Percentiles rank a stretch among this genome's conserved stretches.
These are phyloP conservation scores for Drosophila emarginata DNA, from an alignment of 2,888 invertebrate species.

Conservation along the genomic window DNA sequence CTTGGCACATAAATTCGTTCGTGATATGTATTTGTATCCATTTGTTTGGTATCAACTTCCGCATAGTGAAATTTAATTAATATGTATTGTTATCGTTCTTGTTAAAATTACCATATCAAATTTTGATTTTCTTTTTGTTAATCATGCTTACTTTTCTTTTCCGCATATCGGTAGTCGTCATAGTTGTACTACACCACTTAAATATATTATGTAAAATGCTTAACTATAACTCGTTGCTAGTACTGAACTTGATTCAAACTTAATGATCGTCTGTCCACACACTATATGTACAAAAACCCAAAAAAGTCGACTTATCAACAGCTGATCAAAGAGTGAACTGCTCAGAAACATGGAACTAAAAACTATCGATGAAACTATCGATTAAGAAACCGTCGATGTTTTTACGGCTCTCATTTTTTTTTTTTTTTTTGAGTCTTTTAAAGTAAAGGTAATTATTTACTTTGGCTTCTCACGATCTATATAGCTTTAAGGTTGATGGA, in stretches of 20 bases:
- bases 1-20: background rate
- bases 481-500: too few species aligned
- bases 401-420: background rate
- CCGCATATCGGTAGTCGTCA: constrained; percentile 76
- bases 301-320: background rate
- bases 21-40: background rate
- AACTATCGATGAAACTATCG: too few species aligned
- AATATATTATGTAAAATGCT: constrained; percentile 41
- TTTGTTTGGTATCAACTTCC: background rate
- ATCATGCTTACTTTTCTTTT: constrained; percentile 78
- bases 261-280: background rate
- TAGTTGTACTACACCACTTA: constrained; percentile 30
- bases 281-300: background rate
- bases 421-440: too few species aligned
- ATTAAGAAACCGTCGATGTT: too few species aligned
- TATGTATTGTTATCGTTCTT: background rate
- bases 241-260: background rate
- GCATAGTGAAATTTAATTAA: background rate
- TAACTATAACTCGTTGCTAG: background rate
- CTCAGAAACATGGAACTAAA: background rate
- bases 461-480: too few species aligned
- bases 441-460: too few species aligned
- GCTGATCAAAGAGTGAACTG: background rate
- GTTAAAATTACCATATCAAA: constrained; percentile 37
- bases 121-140: constrained; percentile 35